Evolutionary conservation across 2,888 invertebrate species (phyloP).

Genomic region (Papilio protenor): DNA sequence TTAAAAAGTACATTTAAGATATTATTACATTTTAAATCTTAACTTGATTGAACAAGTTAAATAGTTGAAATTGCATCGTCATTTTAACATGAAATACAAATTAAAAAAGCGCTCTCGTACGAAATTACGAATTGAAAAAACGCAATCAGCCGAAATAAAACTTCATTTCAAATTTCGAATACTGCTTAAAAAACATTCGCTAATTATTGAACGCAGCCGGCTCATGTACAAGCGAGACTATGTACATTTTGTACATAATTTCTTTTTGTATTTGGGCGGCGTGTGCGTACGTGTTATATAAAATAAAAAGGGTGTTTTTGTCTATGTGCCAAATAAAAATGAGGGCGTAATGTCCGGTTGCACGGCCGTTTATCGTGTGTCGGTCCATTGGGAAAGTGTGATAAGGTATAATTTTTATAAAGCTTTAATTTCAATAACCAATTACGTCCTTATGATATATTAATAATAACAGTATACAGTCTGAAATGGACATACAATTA

Average conservation of each 20-base stretch:
- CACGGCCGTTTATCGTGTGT: conserved; percentile 74
- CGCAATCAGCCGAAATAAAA: conserved; percentile 72
- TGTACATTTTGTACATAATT: conserved; percentile 54
- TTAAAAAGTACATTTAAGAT: too few relatives aligned
- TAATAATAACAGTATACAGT: not conserved
- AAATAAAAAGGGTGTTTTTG: conserved; percentile 81
- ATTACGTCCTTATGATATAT: not conserved
- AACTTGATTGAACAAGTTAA: conserved; percentile 45
- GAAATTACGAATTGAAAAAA: conserved; percentile 68
- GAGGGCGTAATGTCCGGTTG: conserved; percentile 82
- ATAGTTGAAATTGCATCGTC: conserved; percentile 53
- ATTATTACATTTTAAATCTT: not conserved
- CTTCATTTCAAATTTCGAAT: conserved; percentile 78
- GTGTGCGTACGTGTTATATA: conserved; percentile 68
- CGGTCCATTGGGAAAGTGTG: conserved; percentile 50
- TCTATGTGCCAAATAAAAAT: conserved; percentile 84
- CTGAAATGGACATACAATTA: not conserved
- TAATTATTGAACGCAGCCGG: conserved; percentile 76
- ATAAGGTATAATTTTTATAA: conserved; percentile 56
- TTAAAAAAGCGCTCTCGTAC: conserved; percentile 57
- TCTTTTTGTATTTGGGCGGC: conserved; percentile 53
- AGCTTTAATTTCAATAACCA: not conserved
- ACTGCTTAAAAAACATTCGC: conserved; percentile 80
- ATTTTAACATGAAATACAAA: conserved; percentile 49
- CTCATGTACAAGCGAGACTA: conserved; percentile 58